phyloP scores from a whole-genome alignment of 2,797 vertebrate species.

The Linurgus olivaceus region DNA sequence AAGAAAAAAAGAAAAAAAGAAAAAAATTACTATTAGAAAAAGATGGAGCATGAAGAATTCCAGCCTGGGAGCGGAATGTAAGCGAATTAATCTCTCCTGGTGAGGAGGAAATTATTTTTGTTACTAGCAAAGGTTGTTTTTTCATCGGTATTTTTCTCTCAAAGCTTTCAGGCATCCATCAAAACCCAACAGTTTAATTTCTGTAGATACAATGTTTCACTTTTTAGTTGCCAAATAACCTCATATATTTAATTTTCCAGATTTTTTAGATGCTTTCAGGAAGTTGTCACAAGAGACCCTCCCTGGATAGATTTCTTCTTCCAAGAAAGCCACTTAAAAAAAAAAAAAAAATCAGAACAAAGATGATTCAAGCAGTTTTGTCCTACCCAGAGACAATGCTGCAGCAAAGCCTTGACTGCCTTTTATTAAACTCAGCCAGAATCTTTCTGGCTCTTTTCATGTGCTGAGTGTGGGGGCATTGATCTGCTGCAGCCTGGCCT shows the following conservation, averaged over 20 bases:
- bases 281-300: slow-evolving; percentile 54
- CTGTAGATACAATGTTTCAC: slow-evolving; percentile 39
- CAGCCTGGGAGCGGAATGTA: slow-evolving; percentile 17
- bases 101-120: slow-evolving; percentile 60
- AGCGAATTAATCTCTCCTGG: slow-evolving; percentile 55
- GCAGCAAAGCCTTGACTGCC: neutral
- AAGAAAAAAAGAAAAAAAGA: neutral
- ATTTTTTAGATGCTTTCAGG: slow-evolving; percentile 61
- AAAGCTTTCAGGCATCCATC: slow-evolving; percentile 43
- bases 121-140: slow-evolving; percentile 45
- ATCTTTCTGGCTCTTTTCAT: slow-evolving; percentile 14
- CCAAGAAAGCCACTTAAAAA: slow-evolving; percentile 24
- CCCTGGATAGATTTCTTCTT: slow-evolving; percentile 32
- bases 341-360: neutral
- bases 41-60: slow-evolving; percentile 26
- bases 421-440: slow-evolving; percentile 40
- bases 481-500: neutral
- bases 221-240: slow-evolving; percentile 57
- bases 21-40: slow-evolving; percentile 3
- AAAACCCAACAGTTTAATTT: slow-evolving; percentile 53
- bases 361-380: slow-evolving; percentile 17
- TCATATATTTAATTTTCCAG: slow-evolving; percentile 54
- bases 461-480: neutral
- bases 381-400: slow-evolving; percentile 20
- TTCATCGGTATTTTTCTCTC: slow-evolving; percentile 35